Conservation (phyloP, 2,888 invertebrate genomes). For the Volucella bombylans region DNA sequence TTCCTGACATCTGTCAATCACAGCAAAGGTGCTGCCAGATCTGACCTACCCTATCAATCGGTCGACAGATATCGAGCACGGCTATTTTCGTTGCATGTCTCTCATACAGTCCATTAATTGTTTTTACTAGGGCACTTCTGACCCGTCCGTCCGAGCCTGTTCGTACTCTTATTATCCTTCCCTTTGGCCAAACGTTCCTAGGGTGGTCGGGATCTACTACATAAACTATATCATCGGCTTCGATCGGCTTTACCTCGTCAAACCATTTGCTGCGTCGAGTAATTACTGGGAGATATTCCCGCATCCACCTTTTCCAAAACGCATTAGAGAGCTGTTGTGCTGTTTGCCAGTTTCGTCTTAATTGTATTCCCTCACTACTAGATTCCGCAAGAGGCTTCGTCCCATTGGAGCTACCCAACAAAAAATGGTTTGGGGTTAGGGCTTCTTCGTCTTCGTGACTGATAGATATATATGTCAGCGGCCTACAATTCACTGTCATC, state of each 20-base stretch:
- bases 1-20: too few relatives aligned
- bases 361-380: too few relatives aligned
- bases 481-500: background rate
- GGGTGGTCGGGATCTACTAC: slow-evolving; percentile 55
- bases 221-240: slow-evolving; percentile 56
- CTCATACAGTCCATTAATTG: slow-evolving; percentile 38
- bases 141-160: slow-evolving; percentile 53
- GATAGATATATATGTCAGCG: background rate
- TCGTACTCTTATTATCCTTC: slow-evolving; percentile 35
- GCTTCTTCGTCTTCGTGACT: background rate
- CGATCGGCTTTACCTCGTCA: slow-evolving; percentile 13
- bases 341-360: too few relatives aligned
- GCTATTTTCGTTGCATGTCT: slow-evolving; percentile 49
- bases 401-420: too few relatives aligned
- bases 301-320: slow-evolving; percentile 73
- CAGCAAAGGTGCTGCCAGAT: too few relatives aligned
- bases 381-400: too few relatives aligned
- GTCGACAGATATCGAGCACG: too few relatives aligned
- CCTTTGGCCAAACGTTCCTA: slow-evolving; percentile 66
- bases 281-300: slow-evolving; percentile 73
- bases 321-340: too few relatives aligned
- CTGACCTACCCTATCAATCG: too few relatives aligned
- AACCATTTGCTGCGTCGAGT: slow-evolving; percentile 66
- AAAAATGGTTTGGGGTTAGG: slow-evolving; percentile 5
- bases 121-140: slow-evolving; percentile 44